Percentiles rank a stretch among this genome's conserved stretches.
These are phyloP conservation scores for Leptura quadrifasciata DNA, from an alignment of 2,888 invertebrate genomes.

Conservation along the genomic window DNA sequence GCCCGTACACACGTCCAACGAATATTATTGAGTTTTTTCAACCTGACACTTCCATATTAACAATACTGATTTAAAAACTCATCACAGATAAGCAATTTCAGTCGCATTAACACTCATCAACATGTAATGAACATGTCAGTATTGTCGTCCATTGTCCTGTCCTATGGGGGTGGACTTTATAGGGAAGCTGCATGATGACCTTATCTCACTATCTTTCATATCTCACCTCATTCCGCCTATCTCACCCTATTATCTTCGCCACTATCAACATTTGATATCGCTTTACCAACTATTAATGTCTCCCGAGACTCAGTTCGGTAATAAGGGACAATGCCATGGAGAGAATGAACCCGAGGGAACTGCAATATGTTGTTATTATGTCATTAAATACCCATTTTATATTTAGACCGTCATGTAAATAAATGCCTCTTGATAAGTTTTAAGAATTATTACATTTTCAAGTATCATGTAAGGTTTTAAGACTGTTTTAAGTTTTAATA, in stretches of 20 bases:
- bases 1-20: slow-evolving; percentile 42
- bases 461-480: too few relatives aligned
- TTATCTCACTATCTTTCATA: slow-evolving; percentile 51
- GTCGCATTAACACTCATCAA: slow-evolving; percentile 67
- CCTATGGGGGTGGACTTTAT: not conserved
- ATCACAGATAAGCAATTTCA: slow-evolving; percentile 69
- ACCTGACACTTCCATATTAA: slow-evolving; percentile 47
- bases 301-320: slow-evolving; percentile 59
- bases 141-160: slow-evolving; percentile 63
- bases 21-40: slow-evolving; percentile 47
- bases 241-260: slow-evolving; percentile 63
- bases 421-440: not conserved
- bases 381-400: slow-evolving; percentile 39
- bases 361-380: slow-evolving; percentile 61
- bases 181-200: slow-evolving; percentile 40
- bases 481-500: too few relatives aligned
- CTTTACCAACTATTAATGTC: slow-evolving; percentile 63
- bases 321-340: slow-evolving; percentile 55
- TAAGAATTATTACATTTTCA: not conserved
- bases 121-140: slow-evolving; percentile 71
- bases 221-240: slow-evolving; percentile 63
- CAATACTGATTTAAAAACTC: slow-evolving; percentile 63
- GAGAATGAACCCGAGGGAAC: slow-evolving; percentile 51
- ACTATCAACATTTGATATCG: slow-evolving; percentile 63
- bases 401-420: not conserved